Base-by-base conservation (phyloP, 2,888 invertebrate genomes). In the Ethmia dodecea region DNA sequence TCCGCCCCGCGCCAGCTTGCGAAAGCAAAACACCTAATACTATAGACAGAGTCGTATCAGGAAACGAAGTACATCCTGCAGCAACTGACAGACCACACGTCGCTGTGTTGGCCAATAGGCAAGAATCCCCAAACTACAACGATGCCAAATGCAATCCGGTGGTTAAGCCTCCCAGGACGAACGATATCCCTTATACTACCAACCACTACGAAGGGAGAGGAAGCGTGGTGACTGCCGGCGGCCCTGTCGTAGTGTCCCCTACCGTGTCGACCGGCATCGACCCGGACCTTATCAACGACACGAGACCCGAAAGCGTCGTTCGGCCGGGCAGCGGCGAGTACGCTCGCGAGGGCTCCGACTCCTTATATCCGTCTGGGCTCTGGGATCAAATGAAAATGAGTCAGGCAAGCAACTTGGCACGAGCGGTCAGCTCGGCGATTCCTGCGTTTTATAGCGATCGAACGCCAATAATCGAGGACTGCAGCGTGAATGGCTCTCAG, bases 231-330 rank as follows among this genome's bases (percentile, higher is more conserved):
- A 89, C 91, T 16, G 87, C 90, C 6, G 84, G 88, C 10, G 88
- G 89, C 45, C 88, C 91, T 1, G 89, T 90, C 43, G 93, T 91
- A 52, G 92, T 93, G 13, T 93, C 93, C 14, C 93, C 93, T 18
- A 91, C 92, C 25, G 91, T 91, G 24, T 90, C 92, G 47, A 90
- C 91, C 44, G 89, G 90, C 53, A 94, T 95, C 55, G 94, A 95
- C 70, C 95, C 95, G 2, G 95, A 95, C 71, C 86, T 95, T 45
- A 95, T 95, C 58, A 93, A 94, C 59, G 95, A 95, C 61, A 94
- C 94, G 3, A 89, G 91, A 66, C 88, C 90, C 30, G 89, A 89
- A 39, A 91, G 89, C 42, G 76, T 50, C 31, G 61, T 50, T 38
- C 78, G 91, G 38, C 90, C 91, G 33, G 89, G 89, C 33, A 93